Evolutionary conservation across 2,113 vertebrate genomes (phyloP), one percentile per base, ranked within the genome.

Genomic region (Serilophus lunatus): DNA sequence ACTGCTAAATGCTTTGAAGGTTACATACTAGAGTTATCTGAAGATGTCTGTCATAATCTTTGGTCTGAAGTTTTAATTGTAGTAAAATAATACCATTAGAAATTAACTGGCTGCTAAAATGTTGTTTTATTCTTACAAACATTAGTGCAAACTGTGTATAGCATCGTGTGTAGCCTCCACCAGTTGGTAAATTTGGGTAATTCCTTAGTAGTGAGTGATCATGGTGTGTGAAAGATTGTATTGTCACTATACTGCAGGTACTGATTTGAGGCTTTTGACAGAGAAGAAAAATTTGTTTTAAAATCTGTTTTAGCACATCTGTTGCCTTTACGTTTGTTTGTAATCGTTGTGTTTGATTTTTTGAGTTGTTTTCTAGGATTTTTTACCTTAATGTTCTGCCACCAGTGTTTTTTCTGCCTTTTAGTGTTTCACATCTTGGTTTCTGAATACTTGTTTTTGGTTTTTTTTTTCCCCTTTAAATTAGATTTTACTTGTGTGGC

Each of bases 341-440:
- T 54, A 59, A 29, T 74, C 3, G 40, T n/a, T 42, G 1, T 33
- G 13, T 65, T 79, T 4, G 5, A 10, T 50, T 71, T 25, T 38
- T 84, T 1, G 0, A 5, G 10, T 50, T 2, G 0, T 54, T 56
- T 81, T 33, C 31, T 60, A 35, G 25, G 4, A 1, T 42, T 76
- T 74, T 70, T 68, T 26, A 4, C 5, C 24, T 47, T 36, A 6
- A 4, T 23, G 18, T 50, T n/a, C 7, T 78, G 18, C 36, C 57
- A 6, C 12, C 24, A 7, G 18, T 81, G 8, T 18, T 84, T 86
- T 83, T 74, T 78, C 22, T 88, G 54, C 54, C 15, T 74, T 51
- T 29, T 69, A 15, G 3, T 42, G 19, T 82, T 91, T 70, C 14
- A 49, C 1, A 0, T 71, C 13, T 84, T 35, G 14, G 2, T 49